These are phyloP conservation scores for Euleptes europaea DNA, from an alignment of 2,113 vertebrate genomes.

Conservation along the genomic window DNA sequence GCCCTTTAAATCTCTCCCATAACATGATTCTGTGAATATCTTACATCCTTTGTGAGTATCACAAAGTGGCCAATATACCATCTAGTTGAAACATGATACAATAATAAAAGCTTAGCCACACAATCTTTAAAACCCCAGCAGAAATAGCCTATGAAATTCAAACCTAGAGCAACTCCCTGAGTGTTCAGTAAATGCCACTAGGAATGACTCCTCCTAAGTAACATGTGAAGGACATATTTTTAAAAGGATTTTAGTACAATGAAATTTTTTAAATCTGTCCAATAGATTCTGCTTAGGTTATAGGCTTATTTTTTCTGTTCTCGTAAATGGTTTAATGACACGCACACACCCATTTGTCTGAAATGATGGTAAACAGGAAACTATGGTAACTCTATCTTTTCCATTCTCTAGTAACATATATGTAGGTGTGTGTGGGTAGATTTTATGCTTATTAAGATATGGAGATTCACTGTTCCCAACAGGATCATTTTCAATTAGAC, in stretches of 20 bases:
- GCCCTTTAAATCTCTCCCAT: no score
- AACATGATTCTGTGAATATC: no score
- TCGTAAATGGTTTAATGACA: background rate
- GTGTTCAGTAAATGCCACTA: no score
- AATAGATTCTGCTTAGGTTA: background rate
- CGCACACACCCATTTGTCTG: background rate
- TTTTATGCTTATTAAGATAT: constrained; percentile 41
- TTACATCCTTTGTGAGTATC: no score
- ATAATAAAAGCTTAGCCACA: no score
- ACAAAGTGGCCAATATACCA: no score
- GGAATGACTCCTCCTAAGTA: background rate
- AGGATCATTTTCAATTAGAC: constrained; percentile 35
- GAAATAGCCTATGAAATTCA: no score
- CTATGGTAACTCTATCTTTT: background rate
- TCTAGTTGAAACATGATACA: no score
- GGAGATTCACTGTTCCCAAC: constrained; percentile 19
- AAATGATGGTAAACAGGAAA: background rate
- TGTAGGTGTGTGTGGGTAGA: background rate
- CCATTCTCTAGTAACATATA: background rate
- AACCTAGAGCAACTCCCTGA: no score
- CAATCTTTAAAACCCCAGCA: no score
- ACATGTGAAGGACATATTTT: background rate
- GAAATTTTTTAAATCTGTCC: no score
- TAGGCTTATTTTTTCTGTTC: background rate
- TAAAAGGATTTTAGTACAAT: background rate